Evolutionary conservation across 2,888 invertebrate species (phyloP).

Genomic region (Nephrotoma flavescens): DNA sequence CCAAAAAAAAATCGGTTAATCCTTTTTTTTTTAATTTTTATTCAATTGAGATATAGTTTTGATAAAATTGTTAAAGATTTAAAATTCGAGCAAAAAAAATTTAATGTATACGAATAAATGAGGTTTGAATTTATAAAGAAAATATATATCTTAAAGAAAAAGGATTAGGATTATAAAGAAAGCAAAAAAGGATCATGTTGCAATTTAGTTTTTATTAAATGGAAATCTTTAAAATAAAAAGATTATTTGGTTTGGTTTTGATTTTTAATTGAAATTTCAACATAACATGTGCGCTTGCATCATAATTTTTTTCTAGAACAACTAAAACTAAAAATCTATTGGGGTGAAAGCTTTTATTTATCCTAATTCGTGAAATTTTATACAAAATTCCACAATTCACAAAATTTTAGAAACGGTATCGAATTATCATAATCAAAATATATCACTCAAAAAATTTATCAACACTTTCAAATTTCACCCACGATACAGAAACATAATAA

Average conservation of each 20-base stretch:
- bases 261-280: neutral
- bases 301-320: no score
- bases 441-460: no score
- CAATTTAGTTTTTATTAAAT: neutral
- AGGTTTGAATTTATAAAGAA: neutral
- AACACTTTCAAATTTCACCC: no score
- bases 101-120: neutral
- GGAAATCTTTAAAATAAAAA: neutral
- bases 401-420: no score
- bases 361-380: no score
- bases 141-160: neutral
- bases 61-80: conserved; percentile 1
- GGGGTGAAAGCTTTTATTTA: neutral
- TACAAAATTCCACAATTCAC: no score
- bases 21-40: conserved; percentile 2
- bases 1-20: conserved; percentile 1
- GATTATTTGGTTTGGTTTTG: neutral
- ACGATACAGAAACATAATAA: no score
- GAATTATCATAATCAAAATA: no score
- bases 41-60: conserved; percentile 2
- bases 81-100: neutral
- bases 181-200: neutral
- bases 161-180: neutral
- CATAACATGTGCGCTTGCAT: neutral
- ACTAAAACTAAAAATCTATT: neutral